These are phyloP conservation scores for Globodera ellingtonae DNA, from an alignment of 1,140 invertebrate genomes.

Conservation along the genomic window DNA sequence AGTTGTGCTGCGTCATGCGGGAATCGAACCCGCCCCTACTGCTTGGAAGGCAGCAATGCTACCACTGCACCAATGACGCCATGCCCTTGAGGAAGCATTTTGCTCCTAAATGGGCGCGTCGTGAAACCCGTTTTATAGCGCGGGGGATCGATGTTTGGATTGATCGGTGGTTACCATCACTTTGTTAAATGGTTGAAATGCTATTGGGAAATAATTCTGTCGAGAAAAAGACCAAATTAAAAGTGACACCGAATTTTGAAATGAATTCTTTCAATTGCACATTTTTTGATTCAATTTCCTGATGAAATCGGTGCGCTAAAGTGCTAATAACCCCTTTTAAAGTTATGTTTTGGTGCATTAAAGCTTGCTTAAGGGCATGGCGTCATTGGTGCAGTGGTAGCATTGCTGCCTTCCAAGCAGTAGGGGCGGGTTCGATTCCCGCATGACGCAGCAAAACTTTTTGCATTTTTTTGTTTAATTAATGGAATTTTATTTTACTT, in stretches of 20 bases:
- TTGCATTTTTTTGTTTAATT: not conserved
- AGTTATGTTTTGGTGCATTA: too few species aligned
- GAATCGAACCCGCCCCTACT: constrained; percentile 1
- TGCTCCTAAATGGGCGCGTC: not conserved
- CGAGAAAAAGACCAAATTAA: too few species aligned
- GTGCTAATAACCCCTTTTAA: too few species aligned
- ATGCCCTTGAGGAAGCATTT: not conserved
- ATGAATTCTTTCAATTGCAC: too few species aligned
- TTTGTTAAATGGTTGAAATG: not conserved
- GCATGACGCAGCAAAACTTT: not conserved
- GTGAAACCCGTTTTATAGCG: not conserved
- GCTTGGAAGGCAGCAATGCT: constrained; percentile 1
- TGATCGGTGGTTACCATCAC: not conserved
- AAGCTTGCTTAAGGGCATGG: not conserved
- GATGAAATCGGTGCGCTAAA: too few species aligned
- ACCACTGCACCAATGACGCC: constrained; percentile 3
- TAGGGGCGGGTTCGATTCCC: constrained; percentile 1
- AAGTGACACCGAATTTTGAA: too few species aligned
- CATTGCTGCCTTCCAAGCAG: constrained; percentile 1
- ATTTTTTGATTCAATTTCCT: too few species aligned
- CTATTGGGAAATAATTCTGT: not conserved
- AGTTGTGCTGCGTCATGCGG: not conserved
- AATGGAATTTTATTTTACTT: too few species aligned
- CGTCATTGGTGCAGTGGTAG: not conserved
- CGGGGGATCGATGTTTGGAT: not conserved